A percentile compares a stretch with the other conserved stretches of the same genome.
Conservation (phyloP, 2,113 vertebrate species). For the Egretta garzetta region DNA sequence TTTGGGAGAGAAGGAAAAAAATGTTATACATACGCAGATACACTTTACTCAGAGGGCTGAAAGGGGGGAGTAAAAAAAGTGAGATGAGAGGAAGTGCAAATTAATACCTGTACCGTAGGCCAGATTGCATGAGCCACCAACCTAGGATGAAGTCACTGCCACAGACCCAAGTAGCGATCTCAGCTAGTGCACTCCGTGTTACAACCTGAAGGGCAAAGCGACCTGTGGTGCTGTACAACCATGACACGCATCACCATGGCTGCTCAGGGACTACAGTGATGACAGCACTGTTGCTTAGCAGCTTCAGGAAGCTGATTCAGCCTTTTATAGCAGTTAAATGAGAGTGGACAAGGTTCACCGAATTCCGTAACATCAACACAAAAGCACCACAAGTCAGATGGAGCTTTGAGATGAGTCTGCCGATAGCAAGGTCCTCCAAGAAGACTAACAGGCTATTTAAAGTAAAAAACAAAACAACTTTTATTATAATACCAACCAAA, state of each 20-base stretch:
- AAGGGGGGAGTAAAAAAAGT: not conserved
- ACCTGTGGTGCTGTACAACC: not conserved
- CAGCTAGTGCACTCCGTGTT: not conserved
- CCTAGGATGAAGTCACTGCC: not conserved
- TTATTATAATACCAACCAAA: not conserved
- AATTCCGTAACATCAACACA: not conserved
- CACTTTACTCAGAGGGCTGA: not conserved
- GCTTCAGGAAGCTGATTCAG: conserved; percentile 13
- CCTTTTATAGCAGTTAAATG: not conserved
- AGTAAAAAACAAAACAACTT: not conserved
- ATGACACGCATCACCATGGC: not conserved
- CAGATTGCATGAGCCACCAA: not conserved
- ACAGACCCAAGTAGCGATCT: not conserved
- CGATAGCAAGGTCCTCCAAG: not conserved
- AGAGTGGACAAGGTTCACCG: not conserved
- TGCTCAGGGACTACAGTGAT: not conserved
- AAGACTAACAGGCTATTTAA: not conserved
- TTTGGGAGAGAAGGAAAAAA: not conserved
- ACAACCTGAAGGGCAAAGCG: not conserved
- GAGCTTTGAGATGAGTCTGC: not conserved
- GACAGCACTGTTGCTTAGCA: conserved; percentile 28
- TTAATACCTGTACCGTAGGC: not conserved
- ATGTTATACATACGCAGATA: not conserved
- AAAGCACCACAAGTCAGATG: not conserved
- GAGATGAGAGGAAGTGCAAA: not conserved